Conservation (phyloP, 2,797 vertebrate genomes). For the Hemibagrus guttatus region DNA sequence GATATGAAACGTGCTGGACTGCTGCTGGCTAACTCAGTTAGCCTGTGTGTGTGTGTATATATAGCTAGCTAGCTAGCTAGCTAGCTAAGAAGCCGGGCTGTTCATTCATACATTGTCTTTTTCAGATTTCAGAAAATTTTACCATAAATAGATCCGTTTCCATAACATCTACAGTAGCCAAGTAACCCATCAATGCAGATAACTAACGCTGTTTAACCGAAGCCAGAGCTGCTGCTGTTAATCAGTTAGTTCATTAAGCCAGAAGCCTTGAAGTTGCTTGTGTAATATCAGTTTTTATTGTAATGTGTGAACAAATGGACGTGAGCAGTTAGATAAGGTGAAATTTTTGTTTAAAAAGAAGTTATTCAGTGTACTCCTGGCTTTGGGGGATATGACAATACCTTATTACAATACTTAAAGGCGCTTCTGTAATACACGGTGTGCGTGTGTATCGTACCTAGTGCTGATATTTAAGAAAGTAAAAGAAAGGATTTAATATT, state of each 20-base stretch:
- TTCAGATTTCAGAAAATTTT: rapidly evolving
- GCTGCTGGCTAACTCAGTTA: neutral
- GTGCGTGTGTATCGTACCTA: no score
- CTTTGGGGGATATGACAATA: neutral
- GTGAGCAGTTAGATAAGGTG: neutral
- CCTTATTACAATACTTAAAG: neutral
- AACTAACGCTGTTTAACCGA: neutral
- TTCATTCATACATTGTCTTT: neutral
- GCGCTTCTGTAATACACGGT: neutral
- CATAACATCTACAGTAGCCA: neutral
- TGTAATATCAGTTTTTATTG: no score
- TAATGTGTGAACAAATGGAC: neutral
- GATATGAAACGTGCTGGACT: conserved; percentile 10
- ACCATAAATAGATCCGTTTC: neutral
- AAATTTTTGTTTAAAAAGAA: neutral
- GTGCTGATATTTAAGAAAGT: no score
- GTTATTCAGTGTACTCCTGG: neutral
- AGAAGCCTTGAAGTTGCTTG: neutral
- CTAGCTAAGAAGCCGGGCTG: neutral
- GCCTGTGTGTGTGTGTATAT: neutral
- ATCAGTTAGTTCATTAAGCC: neutral
- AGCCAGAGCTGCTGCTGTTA: neutral
- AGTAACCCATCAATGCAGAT: neutral
- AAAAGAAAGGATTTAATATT: neutral
- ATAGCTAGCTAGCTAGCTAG: neutral